Conservation (phyloP, 2,113 vertebrate species). For the Channa argus region DNA sequence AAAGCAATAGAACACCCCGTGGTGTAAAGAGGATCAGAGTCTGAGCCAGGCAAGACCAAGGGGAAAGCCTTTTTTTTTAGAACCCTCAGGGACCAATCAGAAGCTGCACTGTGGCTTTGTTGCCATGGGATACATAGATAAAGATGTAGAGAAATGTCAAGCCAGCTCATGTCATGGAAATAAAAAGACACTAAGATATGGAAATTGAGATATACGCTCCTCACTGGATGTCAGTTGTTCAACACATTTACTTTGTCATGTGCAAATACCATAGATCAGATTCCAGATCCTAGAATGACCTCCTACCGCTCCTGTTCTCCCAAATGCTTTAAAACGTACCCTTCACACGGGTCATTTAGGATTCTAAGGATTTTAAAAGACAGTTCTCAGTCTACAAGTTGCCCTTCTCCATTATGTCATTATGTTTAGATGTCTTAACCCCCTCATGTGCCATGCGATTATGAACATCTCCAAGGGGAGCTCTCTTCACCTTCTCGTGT, state of each 20-base stretch:
- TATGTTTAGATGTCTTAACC: slow-evolving; percentile 12
- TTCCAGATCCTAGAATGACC: no score
- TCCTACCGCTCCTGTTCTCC: no score
- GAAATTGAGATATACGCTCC: slow-evolving; percentile 35
- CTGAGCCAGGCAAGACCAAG: slow-evolving; percentile 57
- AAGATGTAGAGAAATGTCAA: slow-evolving; percentile 68
- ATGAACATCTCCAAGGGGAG: slow-evolving; percentile 41
- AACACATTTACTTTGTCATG: slow-evolving; percentile 17
- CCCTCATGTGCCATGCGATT: slow-evolving; percentile 41
- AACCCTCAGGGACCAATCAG: slow-evolving; percentile 69
- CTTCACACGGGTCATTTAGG: neutral
- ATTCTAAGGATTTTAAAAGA: neutral
- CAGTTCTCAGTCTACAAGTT: neutral
- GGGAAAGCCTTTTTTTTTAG: slow-evolving; percentile 29
- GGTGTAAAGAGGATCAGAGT: slow-evolving; percentile 57
- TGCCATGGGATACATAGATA: slow-evolving; percentile 76
- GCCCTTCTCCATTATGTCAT: neutral
- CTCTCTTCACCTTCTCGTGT: slow-evolving; percentile 21
- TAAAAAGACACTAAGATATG: slow-evolving; percentile 46
- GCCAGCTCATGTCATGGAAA: slow-evolving; percentile 47
- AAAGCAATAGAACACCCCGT: slow-evolving; percentile 50
- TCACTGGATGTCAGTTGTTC: neutral
- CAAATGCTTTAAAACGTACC: slow-evolving; percentile 5
- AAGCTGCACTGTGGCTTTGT: slow-evolving; percentile 69
- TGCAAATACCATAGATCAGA: neutral